Base-by-base conservation (phyloP, 2,888 invertebrate genomes). In the Euclidia mi region DNA sequence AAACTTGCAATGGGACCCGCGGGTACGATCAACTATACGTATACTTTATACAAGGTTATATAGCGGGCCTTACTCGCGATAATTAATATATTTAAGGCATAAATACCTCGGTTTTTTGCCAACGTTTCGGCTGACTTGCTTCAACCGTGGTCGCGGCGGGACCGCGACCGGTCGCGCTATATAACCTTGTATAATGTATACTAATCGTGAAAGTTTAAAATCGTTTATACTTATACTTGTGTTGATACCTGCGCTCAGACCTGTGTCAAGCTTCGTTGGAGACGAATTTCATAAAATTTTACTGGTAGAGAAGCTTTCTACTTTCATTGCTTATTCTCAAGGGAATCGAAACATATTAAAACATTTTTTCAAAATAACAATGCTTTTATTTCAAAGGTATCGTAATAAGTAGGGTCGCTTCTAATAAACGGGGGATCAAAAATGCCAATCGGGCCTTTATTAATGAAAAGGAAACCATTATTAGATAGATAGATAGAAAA, bases 21-120 rank as follows among this genome's bases (percentile, higher is more conserved):
- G 89, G 79, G 89, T 49, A 75, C 87, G 77, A 90, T 89, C 85
- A 76, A 88, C 87, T 80, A 85, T 79, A n/a, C n/a, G n/a, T n/a
- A n/a, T n/a, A n/a, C n/a, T n/a, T n/a, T n/a, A n/a, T n/a, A n/a
- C n/a, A n/a, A n/a, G n/a, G n/a, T n/a, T n/a, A n/a, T n/a, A n/a
- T n/a, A n/a, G n/a, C n/a, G n/a, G n/a, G n/a, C n/a, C n/a, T n/a
- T n/a, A n/a, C n/a, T n/a, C n/a, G n/a, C n/a, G n/a, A n/a, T n/a
- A n/a, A n/a, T n/a, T n/a, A n/a, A n/a, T n/a, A n/a, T n/a, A n/a
- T n/a, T n/a, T n/a, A n/a, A n/a, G n/a, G n/a, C n/a, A n/a, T n/a
- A n/a, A n/a, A n/a, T n/a, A n/a, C n/a, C n/a, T n/a, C n/a, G n/a
- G n/a, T n/a, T n/a, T n/a, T n/a, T n/a, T n/a, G n/a, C n/a, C n/a